Conservation (phyloP, 2,797 vertebrate species). For the Pipistrellus pygmaeus region DNA sequence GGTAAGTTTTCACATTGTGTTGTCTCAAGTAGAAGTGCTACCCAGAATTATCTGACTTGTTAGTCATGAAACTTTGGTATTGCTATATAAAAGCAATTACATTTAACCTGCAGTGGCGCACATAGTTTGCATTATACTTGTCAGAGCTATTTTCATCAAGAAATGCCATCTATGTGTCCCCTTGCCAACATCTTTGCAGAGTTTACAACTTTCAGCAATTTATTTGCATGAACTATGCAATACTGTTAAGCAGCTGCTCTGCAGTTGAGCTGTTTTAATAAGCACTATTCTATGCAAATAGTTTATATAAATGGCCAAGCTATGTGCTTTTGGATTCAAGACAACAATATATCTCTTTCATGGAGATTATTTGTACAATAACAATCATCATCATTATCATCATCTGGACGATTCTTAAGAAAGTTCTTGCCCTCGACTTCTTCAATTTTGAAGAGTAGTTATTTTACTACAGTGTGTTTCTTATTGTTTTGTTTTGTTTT, state of each 20-base stretch:
- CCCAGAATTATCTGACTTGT: slow-evolving; percentile 61
- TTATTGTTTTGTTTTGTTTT: slow-evolving; percentile 55
- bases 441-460: slow-evolving; percentile 13
- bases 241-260: slow-evolving; percentile 95
- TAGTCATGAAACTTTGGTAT: slow-evolving; percentile 79
- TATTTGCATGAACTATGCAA: slow-evolving; percentile 94
- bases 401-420: slow-evolving; percentile 64
- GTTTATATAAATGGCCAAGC: slow-evolving; percentile 92
- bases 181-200: slow-evolving; percentile 93
- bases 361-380: slow-evolving; percentile 55
- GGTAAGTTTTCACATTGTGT: background rate
- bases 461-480: background rate
- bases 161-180: slow-evolving; percentile 92
- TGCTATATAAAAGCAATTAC: slow-evolving; percentile 62
- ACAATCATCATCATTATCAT: slow-evolving; percentile 37
- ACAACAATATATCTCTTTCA: slow-evolving; percentile 76
- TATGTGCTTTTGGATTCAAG: slow-evolving; percentile 52
- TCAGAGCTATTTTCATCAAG: slow-evolving; percentile 94
- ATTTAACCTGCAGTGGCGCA: slow-evolving; percentile 71
- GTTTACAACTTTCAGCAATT: slow-evolving; percentile 94
- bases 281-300: slow-evolving; percentile 92
- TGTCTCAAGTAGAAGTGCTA: background rate
- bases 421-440: background rate
- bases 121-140: slow-evolving; percentile 89
- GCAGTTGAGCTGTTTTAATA: slow-evolving; percentile 93